Evolutionary conservation across 2,888 invertebrate species (phyloP).

Genomic region (Carabus problematicus): DNA sequence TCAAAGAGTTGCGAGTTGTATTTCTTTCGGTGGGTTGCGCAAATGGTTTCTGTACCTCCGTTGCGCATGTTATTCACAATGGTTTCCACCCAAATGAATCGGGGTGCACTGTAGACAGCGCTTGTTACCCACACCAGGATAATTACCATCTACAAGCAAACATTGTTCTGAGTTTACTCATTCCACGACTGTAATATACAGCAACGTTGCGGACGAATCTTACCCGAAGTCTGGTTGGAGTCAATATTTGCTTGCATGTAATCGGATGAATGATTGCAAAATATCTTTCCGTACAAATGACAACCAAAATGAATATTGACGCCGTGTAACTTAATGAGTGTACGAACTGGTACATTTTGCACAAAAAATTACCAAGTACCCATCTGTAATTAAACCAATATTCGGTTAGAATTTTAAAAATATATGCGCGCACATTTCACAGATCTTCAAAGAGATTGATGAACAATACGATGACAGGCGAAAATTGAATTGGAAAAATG

Average conservation of each 20-base stretch:
- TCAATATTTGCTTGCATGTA: constrained; percentile 82
- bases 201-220: too few species aligned
- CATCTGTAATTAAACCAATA: constrained; percentile 66
- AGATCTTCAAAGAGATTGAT: too few species aligned
- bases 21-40: constrained; percentile 76
- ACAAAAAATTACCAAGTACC: constrained; percentile 84
- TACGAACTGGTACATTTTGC: constrained; percentile 91
- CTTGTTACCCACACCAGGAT: constrained; percentile 82
- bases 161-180: background rate
- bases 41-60: constrained; percentile 72
- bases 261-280: constrained; percentile 87
- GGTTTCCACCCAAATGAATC: constrained; percentile 81
- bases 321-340: constrained; percentile 89
- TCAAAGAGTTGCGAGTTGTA: constrained; percentile 82
- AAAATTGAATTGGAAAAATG: too few species aligned
- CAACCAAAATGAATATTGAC: constrained; percentile 87
- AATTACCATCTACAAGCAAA: constrained; percentile 74
- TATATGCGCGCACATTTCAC: too few species aligned
- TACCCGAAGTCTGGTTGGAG: constrained; percentile 76
- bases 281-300: constrained; percentile 86
- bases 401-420: too few species aligned
- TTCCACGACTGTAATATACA: too few species aligned
- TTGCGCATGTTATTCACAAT: constrained; percentile 68
- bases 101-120: constrained; percentile 82
- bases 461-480: too few species aligned